Evolutionary conservation across 1,140 invertebrate genomes (phyloP).

Genomic region (Brachionus sp.): DNA sequence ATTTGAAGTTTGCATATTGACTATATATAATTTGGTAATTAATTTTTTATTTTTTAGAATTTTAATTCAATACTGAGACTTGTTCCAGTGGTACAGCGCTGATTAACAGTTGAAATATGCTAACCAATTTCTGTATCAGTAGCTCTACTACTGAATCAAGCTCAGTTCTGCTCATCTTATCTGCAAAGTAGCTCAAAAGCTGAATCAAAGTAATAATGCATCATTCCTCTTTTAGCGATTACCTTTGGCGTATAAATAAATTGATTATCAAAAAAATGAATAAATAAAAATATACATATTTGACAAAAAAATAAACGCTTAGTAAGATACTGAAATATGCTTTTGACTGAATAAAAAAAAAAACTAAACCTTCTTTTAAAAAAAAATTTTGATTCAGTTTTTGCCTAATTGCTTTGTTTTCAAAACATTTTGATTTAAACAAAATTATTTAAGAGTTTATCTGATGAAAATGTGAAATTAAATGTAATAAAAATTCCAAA

Average conservation of each 20-base stretch:
- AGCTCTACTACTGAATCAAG: slow-evolving; percentile 46
- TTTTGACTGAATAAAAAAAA: background rate
- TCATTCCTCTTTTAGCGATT: no score
- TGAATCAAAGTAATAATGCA: background rate
- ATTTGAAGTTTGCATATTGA: slow-evolving; percentile 25
- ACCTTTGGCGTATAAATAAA: background rate
- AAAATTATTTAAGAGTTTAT: slow-evolving; percentile 30
- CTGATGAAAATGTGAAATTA: slow-evolving; percentile 31
- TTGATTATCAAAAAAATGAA: background rate
- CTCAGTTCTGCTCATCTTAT: slow-evolving; percentile 9
- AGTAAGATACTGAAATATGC: background rate
- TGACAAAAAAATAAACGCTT: background rate
- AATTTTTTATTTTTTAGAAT: background rate
- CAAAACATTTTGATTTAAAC: background rate
- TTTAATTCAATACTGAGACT: background rate
- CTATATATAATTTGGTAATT: slow-evolving; percentile 45
- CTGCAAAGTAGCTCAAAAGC: background rate
- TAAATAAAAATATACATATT: background rate
- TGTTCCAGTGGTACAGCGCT: slow-evolving; percentile 45
- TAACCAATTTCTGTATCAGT: slow-evolving; percentile 39
- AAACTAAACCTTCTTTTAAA: background rate
- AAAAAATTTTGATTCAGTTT: slow-evolving; percentile 1
- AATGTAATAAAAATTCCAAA: slow-evolving; percentile 39
- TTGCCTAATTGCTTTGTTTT: background rate
- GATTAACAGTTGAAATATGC: slow-evolving; percentile 45